phyloP scores from a whole-genome alignment of 2,888 invertebrate species.

The Hyposoter didymator region DNA sequence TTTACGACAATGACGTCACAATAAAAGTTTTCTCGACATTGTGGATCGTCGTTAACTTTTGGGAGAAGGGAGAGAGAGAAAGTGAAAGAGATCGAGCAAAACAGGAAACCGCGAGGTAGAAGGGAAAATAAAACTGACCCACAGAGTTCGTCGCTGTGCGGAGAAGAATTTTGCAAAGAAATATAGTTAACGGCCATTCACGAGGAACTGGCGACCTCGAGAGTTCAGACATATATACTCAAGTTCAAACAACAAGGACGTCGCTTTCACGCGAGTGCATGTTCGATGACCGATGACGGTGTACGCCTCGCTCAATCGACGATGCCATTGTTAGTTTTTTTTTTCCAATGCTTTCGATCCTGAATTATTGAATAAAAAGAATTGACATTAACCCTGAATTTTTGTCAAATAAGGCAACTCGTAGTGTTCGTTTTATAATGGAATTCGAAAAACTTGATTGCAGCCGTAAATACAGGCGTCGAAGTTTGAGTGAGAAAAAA shows the following conservation, averaged over 20 bases:
- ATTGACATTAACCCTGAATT: neutral
- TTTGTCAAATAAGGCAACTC: neutral
- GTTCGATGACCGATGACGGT: slow-evolving; percentile 34
- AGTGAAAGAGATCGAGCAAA: slow-evolving; percentile 4
- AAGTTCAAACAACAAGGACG: slow-evolving; percentile 83
- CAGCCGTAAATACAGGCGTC: neutral
- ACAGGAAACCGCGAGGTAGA: neutral
- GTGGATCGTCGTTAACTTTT: neutral
- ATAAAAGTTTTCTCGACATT: neutral
- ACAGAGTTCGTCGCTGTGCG: slow-evolving; percentile 11
- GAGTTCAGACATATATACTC: slow-evolving; percentile 68
- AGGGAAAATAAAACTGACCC: slow-evolving; percentile 41
- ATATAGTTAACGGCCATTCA: slow-evolving; percentile 37
- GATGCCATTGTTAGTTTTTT: slow-evolving; percentile 1
- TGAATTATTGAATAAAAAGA: neutral
- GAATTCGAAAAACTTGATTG: neutral
- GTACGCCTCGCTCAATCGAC: slow-evolving; percentile 5
- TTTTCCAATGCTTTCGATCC: neutral
- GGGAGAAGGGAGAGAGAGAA: neutral
- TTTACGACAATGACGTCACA: neutral
- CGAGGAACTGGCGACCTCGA: slow-evolving; percentile 45
- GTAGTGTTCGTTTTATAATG: neutral
- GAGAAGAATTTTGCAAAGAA: slow-evolving; percentile 11
- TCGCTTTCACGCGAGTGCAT: slow-evolving; percentile 77
- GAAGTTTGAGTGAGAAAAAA: neutral